Base-by-base conservation (phyloP, 2,113 vertebrate species). In the Varanus komodoensis region DNA sequence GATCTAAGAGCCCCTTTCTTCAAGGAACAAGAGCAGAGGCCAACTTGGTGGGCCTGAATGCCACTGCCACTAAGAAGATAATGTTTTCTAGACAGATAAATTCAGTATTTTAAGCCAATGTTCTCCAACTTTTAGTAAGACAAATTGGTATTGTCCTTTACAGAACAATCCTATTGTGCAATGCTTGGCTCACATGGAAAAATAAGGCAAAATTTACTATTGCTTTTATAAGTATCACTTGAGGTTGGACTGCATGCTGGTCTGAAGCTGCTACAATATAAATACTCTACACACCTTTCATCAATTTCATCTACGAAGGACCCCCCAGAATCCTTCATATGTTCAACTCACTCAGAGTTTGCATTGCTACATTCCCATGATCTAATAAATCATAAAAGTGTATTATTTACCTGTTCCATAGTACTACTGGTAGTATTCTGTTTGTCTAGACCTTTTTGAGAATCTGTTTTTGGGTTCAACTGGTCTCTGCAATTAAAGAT, bases 351-450 rank as follows among this genome's bases (percentile, higher is more conserved):
- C 73, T 78, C 48, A 38, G 50, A 50, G 15, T 67, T 69, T 88
- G 29, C 50, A 44, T 7, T 61, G 17, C 50, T n/a, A 64, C 25
- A 8, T 82, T 68, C 14, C 25, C 23, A 6, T 52, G 25, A 48
- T 71, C n/a, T 27, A 11, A 73, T 17, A 84, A 17, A 81, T 50
- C 0, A 0, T 1, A 48, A 38, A 1, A 80, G 6, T 67, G 68
- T 23, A 67, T 25, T 79, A 57, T 4, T 84, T 83, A 98, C 97
- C 97, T 97, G 94, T 3, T 94, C 93, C 32, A 74, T 48, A 78
- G 94, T 89, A 96, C 78, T 94, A n/a, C 74, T 90, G 7, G 57
- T 94, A 93, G 29, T 69, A 54, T 90, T 77, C 6, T 90, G 8
- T 92, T 95, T 92, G 61, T 95, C 93, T 12, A 89, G 77, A 67